Evolutionary conservation across 2,888 invertebrate genomes (phyloP).

Genomic region (Spodoptera littoralis): DNA sequence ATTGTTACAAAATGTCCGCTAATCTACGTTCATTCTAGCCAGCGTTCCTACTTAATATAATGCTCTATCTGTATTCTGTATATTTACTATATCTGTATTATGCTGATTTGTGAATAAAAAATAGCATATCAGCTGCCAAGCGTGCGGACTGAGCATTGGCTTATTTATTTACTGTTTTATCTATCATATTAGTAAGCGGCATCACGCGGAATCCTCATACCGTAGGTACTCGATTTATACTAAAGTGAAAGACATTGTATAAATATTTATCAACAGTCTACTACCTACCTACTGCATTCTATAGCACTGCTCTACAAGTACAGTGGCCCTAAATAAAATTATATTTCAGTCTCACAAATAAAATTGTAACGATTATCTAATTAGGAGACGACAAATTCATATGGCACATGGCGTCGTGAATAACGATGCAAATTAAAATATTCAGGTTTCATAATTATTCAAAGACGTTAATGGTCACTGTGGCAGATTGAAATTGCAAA

Average conservation of each 20-base stretch:
- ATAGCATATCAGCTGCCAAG: conserved; percentile 5
- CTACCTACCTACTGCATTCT: conserved; percentile 2
- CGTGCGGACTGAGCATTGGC: background rate
- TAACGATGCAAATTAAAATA: conserved; percentile 39
- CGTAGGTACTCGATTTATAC: background rate
- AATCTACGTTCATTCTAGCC: background rate
- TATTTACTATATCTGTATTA: conserved; percentile 9
- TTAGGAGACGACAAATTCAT: conserved; percentile 30
- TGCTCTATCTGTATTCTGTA: conserved; percentile 8
- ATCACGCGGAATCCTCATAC: background rate
- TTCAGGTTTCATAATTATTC: conserved; percentile 47
- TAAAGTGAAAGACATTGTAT: background rate
- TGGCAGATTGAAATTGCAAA: conserved; percentile 48
- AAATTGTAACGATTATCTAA: conserved; percentile 20
- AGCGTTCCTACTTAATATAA: conserved; percentile 10
- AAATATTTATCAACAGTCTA: conserved; percentile 9
- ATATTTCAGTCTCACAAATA: conserved; percentile 15
- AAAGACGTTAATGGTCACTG: conserved; percentile 44
- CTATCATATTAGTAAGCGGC: conserved; percentile 3
- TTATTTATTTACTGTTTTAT: conserved; percentile 25
- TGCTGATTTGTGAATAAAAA: conserved; percentile 11
- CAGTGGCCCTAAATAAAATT: conserved; percentile 1
- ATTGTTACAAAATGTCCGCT: conserved; percentile 3
- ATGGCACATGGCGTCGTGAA: conserved; percentile 12
- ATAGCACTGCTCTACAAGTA: conserved; percentile 14